These are phyloP conservation scores for human (Homo sapiens) DNA, from an alignment of 2,113 vertebrate species.

Conservation along the genomic window GRCh38 chr9:4819001-4819500, in stretches of 20 bases:
- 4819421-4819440: not conserved
- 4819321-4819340: no score
- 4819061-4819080: constrained; percentile 13
- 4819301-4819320: no score
- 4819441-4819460: not conserved
- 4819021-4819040: not conserved
- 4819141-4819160: not conserved
- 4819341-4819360: not conserved
- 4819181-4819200: no score
- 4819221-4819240: no score
- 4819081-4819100: not conserved
- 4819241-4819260: no score
- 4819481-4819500: not conserved
- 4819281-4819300: no score
- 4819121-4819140: not conserved
- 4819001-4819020: not conserved
- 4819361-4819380: not conserved
- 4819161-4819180: no score
- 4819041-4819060: not conserved
- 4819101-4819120: not conserved
- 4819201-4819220: no score
- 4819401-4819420: not conserved
- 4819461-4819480: not conserved
- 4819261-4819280: no score
- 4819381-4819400: not conserved